Conservation (phyloP, 2,888 invertebrate genomes). For the Campoplex nolae region DNA sequence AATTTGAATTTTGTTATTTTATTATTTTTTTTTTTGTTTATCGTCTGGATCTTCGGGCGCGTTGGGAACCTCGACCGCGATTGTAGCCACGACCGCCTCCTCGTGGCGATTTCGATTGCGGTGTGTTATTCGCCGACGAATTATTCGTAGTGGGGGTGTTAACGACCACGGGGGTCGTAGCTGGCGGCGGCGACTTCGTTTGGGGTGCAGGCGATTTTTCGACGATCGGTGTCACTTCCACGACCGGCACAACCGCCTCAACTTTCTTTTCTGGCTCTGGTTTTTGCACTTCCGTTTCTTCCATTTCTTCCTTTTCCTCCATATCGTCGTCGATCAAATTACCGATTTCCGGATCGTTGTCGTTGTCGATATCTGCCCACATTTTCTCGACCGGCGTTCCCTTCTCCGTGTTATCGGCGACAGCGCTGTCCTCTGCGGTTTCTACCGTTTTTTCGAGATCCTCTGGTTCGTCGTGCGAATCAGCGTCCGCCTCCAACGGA, state of each 20-base stretch:
- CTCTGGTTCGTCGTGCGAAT: slow-evolving; percentile 77
- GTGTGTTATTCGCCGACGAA: slow-evolving; percentile 40
- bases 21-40: slow-evolving; percentile 70
- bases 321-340: slow-evolving; percentile 79
- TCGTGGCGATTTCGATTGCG: slow-evolving; percentile 68
- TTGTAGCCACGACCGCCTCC: slow-evolving; percentile 76
- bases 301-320: slow-evolving; percentile 74
- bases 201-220: slow-evolving; percentile 15
- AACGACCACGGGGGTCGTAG: neutral
- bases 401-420: slow-evolving; percentile 39
- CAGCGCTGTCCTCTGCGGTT: slow-evolving; percentile 31
- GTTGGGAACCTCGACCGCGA: slow-evolving; percentile 75
- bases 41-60: slow-evolving; percentile 82
- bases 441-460: slow-evolving; percentile 51
- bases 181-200: slow-evolving; percentile 10
- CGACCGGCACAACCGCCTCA: slow-evolving; percentile 6
- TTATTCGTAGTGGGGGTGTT: slow-evolving; percentile 10
- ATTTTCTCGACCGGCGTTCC: slow-evolving; percentile 75
- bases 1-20: slow-evolving; percentile 16
- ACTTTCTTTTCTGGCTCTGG: slow-evolving; percentile 41
- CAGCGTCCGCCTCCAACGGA: slow-evolving; percentile 79
- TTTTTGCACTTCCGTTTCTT: slow-evolving; percentile 37
- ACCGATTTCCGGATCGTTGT: slow-evolving; percentile 77
- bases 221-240: slow-evolving; percentile 24
- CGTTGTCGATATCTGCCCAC: slow-evolving; percentile 79